Evolutionary conservation across 2,797 vertebrate species (phyloP), one percentile per base, ranked within the genome.

Genomic region (Poecilia picta): DNA sequence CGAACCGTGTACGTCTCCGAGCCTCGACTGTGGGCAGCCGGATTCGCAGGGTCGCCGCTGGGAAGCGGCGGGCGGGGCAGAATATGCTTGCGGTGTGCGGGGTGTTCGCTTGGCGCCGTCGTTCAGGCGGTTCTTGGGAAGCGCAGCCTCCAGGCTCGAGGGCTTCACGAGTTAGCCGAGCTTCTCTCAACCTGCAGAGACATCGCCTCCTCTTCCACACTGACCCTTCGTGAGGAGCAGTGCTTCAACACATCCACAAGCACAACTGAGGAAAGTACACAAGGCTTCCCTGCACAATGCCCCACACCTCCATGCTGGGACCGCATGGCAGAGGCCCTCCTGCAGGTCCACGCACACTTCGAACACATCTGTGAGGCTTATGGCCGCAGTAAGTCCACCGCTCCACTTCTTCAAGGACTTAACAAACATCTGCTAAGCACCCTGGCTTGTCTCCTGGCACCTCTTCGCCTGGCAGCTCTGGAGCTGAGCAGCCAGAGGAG

Each of bases 321-420:
- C 89, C 96, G 96, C 0, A 96, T 96, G 81, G 98, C 98, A 0
- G 98, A 99, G 90, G 97, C 98, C 0, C 96, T 99, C 49, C 95
- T 99, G 76, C 97, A 98, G 64, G 98, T 99, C 36, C 97, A 99
- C 0, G 97, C 97, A 85, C 97, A 98, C 91, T 99, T 99, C 0
- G 98, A 99, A 94, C 98, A 98, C 93, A 97, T 99, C 82, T 98
- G 97, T 0, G 98, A 99, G 94, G 98, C 97, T 74, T 99, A 98
- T 53, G 98, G 98, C 78, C 97, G 97, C 76, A 98, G 97, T 77
- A 99, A 99, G 94, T 96, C 97, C 91, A 97, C 98, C 28, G 97
- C 96, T 83, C 97, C 96, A 18, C 95, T 98, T 85, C 97, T 99
- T 82, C 98, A 99, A 91, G 98, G 97, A 90, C 97, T 99, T 85